Evolutionary conservation across 2,113 vertebrate species (phyloP), one percentile per base, ranked within the genome.

Genomic region (Phalacrocorax carbo): DNA sequence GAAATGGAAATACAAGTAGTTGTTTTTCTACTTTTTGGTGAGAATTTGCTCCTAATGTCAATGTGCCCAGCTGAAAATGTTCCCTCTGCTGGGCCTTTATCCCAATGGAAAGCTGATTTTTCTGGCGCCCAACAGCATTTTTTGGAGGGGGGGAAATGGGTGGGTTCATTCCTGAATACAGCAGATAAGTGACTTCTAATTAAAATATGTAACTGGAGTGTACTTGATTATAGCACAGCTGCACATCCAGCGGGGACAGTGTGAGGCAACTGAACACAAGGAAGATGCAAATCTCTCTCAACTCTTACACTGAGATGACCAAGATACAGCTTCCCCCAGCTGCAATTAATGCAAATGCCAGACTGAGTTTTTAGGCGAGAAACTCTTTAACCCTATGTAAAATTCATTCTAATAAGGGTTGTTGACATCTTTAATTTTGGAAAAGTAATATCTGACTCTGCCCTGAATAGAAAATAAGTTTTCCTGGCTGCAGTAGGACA

Each of bases 281-380:
- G 26, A 78, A 79, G 55, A 86, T 73, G 44, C 15, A 88, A 88
- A 84, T 82, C 40, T 71, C 36, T 58, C 65, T 82, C 3, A 4
- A 27, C 44, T 62, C 15, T 22, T 94, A 27, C 25, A 65, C 88
- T 84, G 65, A 76, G 73, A 60, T 89, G 88, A 87, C 72, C 84
- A 96, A 72, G 48, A 86, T 29, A 34, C 7, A 86, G 21, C 52
- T 80, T 85, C 71, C 19, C 14, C 11, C 58, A 90, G 49, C 30
- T 89, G 77, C 32, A 93, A 51, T 78, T 86, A 84, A 79, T 87
- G 58, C 69, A 94, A 95, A 89, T 82, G 11, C 32, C 61, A 91
- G 71, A 18, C 36, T 38, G 42, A 69, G 44, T 13, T 87, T 96
- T 85, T 76, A 85, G 54, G 66, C 3, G 0, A 72, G 27, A 69